Evolutionary conservation across 2,113 vertebrate species (phyloP).

Genomic region (Paraplagusia blochii): DNA sequence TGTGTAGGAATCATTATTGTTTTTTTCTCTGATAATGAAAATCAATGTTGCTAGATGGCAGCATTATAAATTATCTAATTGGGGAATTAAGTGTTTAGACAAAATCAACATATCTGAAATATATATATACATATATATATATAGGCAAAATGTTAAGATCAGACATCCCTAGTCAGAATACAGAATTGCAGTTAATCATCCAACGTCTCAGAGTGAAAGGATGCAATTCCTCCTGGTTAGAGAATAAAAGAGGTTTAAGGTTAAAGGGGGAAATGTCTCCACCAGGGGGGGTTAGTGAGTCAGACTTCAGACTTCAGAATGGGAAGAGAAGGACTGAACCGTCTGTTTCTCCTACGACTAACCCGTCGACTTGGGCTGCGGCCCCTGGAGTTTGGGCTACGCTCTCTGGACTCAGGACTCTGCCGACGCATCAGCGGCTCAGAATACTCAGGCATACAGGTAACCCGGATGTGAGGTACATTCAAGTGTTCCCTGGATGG

Average conservation of each 20-base stretch:
- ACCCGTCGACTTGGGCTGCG: constrained; percentile 59
- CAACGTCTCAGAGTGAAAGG: constrained; percentile 1
- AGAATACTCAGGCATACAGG: constrained; percentile 47
- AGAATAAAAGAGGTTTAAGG: constrained; percentile 1
- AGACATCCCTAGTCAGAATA: too few species aligned
- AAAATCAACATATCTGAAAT: too few species aligned
- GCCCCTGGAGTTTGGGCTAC: constrained; percentile 21
- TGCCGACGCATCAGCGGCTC: not conserved
- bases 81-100: too few species aligned
- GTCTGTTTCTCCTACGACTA: constrained; percentile 42
- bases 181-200: too few species aligned
- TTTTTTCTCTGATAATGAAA: too few species aligned
- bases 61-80: too few species aligned
- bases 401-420: constrained; percentile 39
- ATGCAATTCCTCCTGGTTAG: constrained; percentile 28
- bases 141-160: too few species aligned
- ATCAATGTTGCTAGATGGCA: too few species aligned
- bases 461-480: constrained; percentile 66
- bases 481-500: constrained; percentile 45
- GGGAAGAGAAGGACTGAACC: not conserved
- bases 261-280: constrained; percentile 2
- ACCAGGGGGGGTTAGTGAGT: constrained; percentile 18
- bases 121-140: too few species aligned
- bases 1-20: too few species aligned
- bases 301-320: not conserved